Evolutionary conservation across 2,797 vertebrate species (phyloP), one percentile per base, ranked within the genome.

Genomic region (Sebastes trivittatus): DNA sequence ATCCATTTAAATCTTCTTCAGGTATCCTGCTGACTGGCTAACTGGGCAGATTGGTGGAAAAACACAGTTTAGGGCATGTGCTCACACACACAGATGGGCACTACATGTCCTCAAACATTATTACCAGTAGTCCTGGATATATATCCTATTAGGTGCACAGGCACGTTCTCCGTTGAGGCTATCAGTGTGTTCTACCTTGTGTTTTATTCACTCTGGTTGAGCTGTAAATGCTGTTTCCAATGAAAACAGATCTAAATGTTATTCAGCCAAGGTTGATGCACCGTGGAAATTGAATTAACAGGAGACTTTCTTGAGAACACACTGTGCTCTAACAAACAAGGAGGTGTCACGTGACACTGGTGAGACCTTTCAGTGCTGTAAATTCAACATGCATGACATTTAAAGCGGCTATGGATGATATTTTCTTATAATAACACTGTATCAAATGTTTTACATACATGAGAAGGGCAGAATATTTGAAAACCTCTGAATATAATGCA

Each of bases 211-310:
- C 22, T 67, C 9, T 36, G 36, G 20, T n/a, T 78, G 54, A 70
- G 75, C 55, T 75, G 59, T 65, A 52, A 72, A 36, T 6, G 25
- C 27, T 16, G 20, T 22, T 61, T 20, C 30, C 46, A 67, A 7
- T 68, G 22, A 67, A 64, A 72, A 72, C 32, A 38, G 10, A 79
- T 69, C 59, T 59, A n/a, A 38, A 65, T 27, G 61, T 63, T 60
- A 71, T 68, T 60, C 52, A 23, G 30, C 34, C 9, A 54, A 58
- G 22, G 77, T 34, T 54, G 54, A 11, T 0, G 4, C 62, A 18
- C 29, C 11, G 20, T 71, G 62, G 20, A 55, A 87, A 83, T 42
- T 1, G 9, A 72, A 55, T 63, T 38, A 67, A 14, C 27, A 3
- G 11, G 13, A n/a, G 52, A 71, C n/a, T 52, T 61, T 38, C 22